Percentiles rank a stretch among this genome's conserved stretches.
These are phyloP conservation scores for Heliornis fulica DNA, from an alignment of 2,113 vertebrate species.

Conservation along the genomic window DNA sequence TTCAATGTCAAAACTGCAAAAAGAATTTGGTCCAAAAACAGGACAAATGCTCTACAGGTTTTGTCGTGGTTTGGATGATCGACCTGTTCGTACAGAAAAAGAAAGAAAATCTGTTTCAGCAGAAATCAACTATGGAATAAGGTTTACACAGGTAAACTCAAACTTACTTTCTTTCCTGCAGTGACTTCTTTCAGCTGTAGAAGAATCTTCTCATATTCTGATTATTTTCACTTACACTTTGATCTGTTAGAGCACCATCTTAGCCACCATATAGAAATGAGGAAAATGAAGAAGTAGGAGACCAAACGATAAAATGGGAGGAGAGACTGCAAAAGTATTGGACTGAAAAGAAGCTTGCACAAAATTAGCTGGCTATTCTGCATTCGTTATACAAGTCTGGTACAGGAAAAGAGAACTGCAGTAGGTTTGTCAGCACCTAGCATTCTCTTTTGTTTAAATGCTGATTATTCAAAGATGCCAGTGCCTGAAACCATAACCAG, in stretches of 20 bases:
- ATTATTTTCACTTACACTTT: conserved; percentile 46
- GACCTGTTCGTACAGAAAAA: conserved; percentile 91
- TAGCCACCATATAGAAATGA: conserved; percentile 27
- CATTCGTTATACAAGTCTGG: background rate
- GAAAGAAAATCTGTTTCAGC: conserved; percentile 96
- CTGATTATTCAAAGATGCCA: background rate
- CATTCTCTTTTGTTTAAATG: conserved; percentile 31
- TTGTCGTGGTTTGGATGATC: conserved; percentile 92
- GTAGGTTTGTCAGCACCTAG: conserved; percentile 39
- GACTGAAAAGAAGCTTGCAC: conserved; percentile 42
- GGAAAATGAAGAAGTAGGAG: conserved; percentile 47
- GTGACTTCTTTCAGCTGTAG: background rate
- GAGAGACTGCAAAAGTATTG: conserved; percentile 31
- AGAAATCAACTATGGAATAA: conserved; percentile 98
- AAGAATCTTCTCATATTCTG: conserved; percentile 2
- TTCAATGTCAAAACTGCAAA: conserved; percentile 89
- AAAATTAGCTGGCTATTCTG: conserved; percentile 49
- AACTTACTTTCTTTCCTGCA: background rate
- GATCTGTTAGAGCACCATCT: conserved; percentile 37
- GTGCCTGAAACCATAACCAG: background rate
- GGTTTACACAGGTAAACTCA: conserved; percentile 86
- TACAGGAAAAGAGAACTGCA: conserved; percentile 42
- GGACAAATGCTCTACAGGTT: conserved; percentile 95
- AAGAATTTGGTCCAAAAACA: conserved; percentile 93
- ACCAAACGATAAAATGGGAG: conserved; percentile 30